These are phyloP conservation scores for Rhombomys opimus DNA, from an alignment of 2,113 vertebrate genomes.

Conservation along the genomic window DNA sequence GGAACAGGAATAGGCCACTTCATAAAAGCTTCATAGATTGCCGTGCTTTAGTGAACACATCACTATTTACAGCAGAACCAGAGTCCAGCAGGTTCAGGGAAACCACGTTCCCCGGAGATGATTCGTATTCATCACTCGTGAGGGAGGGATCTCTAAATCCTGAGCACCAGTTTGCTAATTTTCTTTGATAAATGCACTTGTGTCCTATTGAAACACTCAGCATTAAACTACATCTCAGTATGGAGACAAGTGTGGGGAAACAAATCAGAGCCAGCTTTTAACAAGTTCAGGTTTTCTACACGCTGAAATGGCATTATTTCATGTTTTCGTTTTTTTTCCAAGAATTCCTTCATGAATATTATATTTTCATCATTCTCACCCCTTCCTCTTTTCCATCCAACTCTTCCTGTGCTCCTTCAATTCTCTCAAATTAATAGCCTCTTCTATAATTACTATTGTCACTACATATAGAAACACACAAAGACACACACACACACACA, in stretches of 20 bases:
- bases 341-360: background rate
- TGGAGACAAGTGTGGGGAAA: background rate
- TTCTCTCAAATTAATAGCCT: background rate
- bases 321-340: background rate
- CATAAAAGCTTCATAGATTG: background rate
- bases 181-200: slow-evolving; percentile 8
- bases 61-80: background rate
- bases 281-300: background rate
- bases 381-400: background rate
- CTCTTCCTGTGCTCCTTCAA: background rate
- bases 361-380: background rate
- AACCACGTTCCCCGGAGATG: background rate
- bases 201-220: slow-evolving; percentile 41
- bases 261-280: background rate
- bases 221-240: slow-evolving; percentile 19
- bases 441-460: background rate
- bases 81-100: background rate
- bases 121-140: slow-evolving; percentile 6
- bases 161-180: background rate
- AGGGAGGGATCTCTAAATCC: slow-evolving; percentile 2
- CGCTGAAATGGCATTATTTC: background rate
- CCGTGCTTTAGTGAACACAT: background rate
- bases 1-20: background rate
- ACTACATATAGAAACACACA: background rate
- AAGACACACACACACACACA: background rate